Conservation (phyloP, 2,888 invertebrate species). For the Leptopilina drosophilae region DNA sequence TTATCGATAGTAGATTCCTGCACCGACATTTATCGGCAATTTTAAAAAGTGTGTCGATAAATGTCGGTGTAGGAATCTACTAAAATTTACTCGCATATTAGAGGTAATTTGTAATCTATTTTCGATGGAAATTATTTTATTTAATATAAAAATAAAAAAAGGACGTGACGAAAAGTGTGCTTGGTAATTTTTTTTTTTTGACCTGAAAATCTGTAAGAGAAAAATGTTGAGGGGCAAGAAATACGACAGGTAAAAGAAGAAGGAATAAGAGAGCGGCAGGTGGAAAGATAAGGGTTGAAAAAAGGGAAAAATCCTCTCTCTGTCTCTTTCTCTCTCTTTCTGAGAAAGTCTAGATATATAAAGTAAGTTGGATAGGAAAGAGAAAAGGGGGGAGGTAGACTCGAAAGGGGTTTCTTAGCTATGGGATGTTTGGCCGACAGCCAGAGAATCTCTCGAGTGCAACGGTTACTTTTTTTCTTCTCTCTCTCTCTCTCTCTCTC, state of each 20-base stretch:
- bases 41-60: no score
- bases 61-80: no score
- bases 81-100: no score
- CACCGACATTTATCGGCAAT: no score
- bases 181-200: background rate
- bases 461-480: conserved; percentile 67
- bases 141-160: no score
- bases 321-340: background rate
- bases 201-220: conserved; percentile 15
- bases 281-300: conserved; percentile 40
- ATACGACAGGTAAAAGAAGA: conserved; percentile 34
- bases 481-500: conserved; percentile 52
- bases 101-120: no score
- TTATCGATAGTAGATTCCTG: no score
- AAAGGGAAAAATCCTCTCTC: conserved; percentile 35
- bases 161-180: background rate
- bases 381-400: background rate
- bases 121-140: no score
- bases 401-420: conserved; percentile 39
- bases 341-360: conserved; percentile 27
- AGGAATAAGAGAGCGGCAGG: conserved; percentile 27
- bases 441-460: conserved; percentile 68
- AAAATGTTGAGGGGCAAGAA: conserved; percentile 9
- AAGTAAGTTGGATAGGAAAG: conserved; percentile 9
- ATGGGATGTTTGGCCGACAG: conserved; percentile 65